Base-by-base conservation (phyloP, 2,113 vertebrate species). In the Hippocampus comes region DNA sequence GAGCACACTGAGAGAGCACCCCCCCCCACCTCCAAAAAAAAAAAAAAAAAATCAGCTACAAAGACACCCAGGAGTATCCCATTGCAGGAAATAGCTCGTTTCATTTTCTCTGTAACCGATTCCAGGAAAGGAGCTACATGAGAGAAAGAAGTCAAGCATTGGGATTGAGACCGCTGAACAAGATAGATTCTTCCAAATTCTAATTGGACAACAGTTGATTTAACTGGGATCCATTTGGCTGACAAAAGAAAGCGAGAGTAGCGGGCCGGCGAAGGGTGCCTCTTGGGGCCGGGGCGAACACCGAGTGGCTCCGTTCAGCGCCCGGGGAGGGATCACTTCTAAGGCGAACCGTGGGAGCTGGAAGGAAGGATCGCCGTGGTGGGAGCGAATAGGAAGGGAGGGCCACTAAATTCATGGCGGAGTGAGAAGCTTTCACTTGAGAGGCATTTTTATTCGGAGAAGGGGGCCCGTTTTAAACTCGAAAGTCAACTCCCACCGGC, bases 141-240 rank as follows among this genome's bases (percentile, higher is more conserved):
- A 89, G 85, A 89, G 87, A 88, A 87, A 88, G 86, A 88, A 92
- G 88, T 88, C 92, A 94, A 94, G 88, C 91, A 87, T 88, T 91
- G 92, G 91, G 91, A 94, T 93, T 93, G 83, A 68, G 84, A 94
- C 92, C 89, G 90, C 91, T 89, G 93, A 95, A 94, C 93, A 95
- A 94, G 94, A 95, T 92, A 93, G 94, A 95, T 94, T 94, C 94
- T 94, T 94, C 93, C 91, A 92, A 95, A 95, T 95, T 95, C 94
- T 97, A 97, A 97, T 97, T 97, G 96, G 94, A 93, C 93, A 95
- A 95, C 95, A 94, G 94, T 95, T 95, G 94, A 94, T 94, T 97
- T 97, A 96, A 98, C 96, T 97, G 95, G 95, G 94, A 94, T 94
- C 95, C 95, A 94, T 96, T 96, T 96, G 95, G 94, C 93, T 94